phyloP scores from a whole-genome alignment of 37 sponge, comb jelly and placozoan species.

The Geodia barretti region DNA sequence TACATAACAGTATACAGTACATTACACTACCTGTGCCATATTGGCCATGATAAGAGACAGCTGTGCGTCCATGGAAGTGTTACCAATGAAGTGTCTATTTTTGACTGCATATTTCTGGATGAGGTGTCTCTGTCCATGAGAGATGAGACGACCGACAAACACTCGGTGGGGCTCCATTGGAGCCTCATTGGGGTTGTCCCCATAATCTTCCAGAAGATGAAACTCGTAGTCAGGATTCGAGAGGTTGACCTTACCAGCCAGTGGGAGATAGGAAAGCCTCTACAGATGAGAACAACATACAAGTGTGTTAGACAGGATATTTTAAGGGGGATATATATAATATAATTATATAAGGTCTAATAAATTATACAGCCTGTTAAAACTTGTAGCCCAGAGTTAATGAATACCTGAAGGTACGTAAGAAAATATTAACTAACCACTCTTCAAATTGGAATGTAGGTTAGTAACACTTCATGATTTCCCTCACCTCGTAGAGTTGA shows the following conservation, averaged over 20 bases:
- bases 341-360: too few relatives aligned
- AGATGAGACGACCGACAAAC: conserved; percentile 73
- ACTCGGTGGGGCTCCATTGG: conserved; percentile 62
- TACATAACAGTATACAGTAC: too few relatives aligned
- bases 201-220: conserved; percentile 82
- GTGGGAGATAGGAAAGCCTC: conserved; percentile 78
- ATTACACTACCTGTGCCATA: conserved; percentile 69
- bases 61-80: conserved; percentile 95
- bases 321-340: too few relatives aligned
- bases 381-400: too few relatives aligned
- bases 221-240: conserved; percentile 55
- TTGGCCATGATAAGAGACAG: conserved; percentile 96
- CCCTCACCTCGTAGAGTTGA: conserved; percentile 34
- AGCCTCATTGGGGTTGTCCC: conserved; percentile 43
- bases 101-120: conserved; percentile 73
- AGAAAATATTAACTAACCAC: too few relatives aligned
- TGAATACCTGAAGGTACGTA: too few relatives aligned
- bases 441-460: neutral
- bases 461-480: neutral
- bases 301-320: too few relatives aligned
- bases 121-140: conserved; percentile 75
- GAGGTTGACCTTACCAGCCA: conserved; percentile 74
- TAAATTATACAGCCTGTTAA: too few relatives aligned
- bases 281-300: too few relatives aligned
- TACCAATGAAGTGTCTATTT: conserved; percentile 87